phyloP scores from a whole-genome alignment of 2,113 vertebrate genomes.

The Prochilodus magdalenae region DNA sequence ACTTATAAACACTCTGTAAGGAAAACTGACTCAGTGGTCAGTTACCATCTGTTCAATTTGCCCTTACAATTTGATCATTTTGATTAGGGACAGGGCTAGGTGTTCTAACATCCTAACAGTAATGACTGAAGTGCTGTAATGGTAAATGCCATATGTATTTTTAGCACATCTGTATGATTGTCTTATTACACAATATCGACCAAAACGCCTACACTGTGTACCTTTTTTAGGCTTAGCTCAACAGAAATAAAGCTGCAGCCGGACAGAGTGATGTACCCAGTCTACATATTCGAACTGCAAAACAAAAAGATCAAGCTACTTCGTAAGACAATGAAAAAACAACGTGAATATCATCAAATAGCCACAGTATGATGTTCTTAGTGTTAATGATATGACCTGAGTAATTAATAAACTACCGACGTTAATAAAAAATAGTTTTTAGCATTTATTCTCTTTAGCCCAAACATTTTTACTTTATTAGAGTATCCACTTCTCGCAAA shows the following conservation, averaged over 20 bases:
- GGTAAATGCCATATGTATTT: background rate
- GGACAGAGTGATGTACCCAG: background rate
- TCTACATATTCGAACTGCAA: background rate
- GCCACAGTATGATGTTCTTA: too few relatives aligned
- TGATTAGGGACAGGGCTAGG: background rate
- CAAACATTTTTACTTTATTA: background rate
- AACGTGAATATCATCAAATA: too few relatives aligned
- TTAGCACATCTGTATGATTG: background rate
- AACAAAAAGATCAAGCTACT: background rate
- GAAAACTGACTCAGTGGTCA: background rate
- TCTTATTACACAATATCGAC: background rate
- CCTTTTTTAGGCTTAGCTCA: background rate
- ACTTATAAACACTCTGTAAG: background rate
- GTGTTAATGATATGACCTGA: too few relatives aligned
- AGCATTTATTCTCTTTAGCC: background rate
- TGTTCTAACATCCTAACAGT: background rate
- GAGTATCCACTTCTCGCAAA: background rate
- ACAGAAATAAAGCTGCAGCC: background rate
- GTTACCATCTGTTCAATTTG: background rate
- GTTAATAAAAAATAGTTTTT: background rate
- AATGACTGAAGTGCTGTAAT: background rate
- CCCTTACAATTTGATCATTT: background rate
- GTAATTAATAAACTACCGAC: too few relatives aligned
- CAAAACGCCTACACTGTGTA: background rate
- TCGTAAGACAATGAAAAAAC: background rate